Percentiles rank a stretch among this genome's conserved stretches.
These are phyloP conservation scores for Emydocephalus ijimae DNA, from an alignment of 2,113 vertebrate genomes.

Conservation along the genomic window DNA sequence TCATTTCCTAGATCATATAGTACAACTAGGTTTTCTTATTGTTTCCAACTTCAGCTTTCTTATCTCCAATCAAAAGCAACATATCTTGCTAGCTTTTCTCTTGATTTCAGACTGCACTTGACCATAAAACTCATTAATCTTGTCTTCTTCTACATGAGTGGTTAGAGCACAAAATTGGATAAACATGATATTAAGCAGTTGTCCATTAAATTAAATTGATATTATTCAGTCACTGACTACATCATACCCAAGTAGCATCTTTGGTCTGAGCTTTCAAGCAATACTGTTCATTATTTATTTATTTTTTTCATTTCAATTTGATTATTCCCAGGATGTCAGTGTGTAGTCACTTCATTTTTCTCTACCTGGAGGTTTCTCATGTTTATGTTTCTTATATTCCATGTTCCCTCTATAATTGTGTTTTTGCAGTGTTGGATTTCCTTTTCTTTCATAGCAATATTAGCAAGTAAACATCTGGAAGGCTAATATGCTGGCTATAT, in stretches of 20 bases:
- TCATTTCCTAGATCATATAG: background rate
- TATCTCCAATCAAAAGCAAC: background rate
- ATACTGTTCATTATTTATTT: background rate
- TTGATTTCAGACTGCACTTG: background rate
- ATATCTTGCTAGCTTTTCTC: background rate
- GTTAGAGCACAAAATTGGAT: background rate
- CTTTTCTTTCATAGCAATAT: background rate
- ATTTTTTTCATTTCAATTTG: background rate
- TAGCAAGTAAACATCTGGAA: background rate
- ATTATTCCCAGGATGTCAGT: background rate
- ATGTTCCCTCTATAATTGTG: background rate
- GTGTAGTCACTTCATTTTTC: background rate
- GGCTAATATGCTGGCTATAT: background rate
- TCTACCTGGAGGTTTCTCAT: background rate
- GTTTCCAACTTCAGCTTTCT: background rate
- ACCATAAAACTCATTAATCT: background rate
- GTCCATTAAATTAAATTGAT: background rate
- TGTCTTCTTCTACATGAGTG: background rate
- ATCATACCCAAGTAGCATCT: background rate
- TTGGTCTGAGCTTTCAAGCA: background rate
- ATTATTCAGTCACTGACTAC: background rate
- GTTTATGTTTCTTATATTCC: background rate
- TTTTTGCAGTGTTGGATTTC: background rate
- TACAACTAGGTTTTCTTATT: background rate
- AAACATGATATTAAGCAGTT: background rate